phyloP scores from a whole-genome alignment of 1,140 invertebrate species.

The Drosophila auraria region DNA sequence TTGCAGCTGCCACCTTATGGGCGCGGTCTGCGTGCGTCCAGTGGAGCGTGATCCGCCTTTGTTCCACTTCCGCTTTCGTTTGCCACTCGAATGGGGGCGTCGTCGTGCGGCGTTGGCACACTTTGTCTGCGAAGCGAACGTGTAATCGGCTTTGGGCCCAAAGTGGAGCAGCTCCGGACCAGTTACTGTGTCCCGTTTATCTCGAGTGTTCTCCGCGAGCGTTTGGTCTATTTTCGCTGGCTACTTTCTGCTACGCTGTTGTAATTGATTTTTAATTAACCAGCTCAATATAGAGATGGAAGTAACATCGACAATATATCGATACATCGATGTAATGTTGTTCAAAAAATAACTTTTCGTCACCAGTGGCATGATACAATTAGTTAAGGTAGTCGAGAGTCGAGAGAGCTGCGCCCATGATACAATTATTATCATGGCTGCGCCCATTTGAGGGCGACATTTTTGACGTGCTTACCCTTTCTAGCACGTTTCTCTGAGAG shows the following conservation, averaged over 20 bases:
- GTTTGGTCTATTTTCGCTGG: conserved; percentile 4
- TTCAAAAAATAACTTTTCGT: background rate
- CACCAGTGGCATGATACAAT: no score
- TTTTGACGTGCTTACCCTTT: no score
- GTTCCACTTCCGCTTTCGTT: conserved; percentile 38
- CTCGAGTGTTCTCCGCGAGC: background rate
- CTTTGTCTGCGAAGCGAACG: conserved; percentile 5
- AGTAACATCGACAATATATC: background rate
- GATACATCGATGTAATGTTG: background rate
- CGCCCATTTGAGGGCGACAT: no score
- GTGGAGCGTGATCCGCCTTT: conserved; percentile 48
- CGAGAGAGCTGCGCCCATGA: no score
- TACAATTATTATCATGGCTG: no score
- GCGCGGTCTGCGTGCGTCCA: conserved; percentile 53
- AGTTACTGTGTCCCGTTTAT: conserved; percentile 11
- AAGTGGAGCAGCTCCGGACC: conserved; percentile 24
- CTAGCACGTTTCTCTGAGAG: no score
- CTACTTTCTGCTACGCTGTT: conserved; percentile 12
- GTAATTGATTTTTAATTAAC: conserved; percentile 58
- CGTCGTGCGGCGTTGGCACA: conserved; percentile 48
- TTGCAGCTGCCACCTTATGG: conserved; percentile 38
- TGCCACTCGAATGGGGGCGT: conserved; percentile 14
- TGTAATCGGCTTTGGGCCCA: conserved; percentile 25
- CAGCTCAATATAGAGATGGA: conserved; percentile 5
- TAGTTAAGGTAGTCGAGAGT: no score